phyloP scores from a whole-genome alignment of 2,113 vertebrate genomes.

The Peucedramus taeniatus region DNA sequence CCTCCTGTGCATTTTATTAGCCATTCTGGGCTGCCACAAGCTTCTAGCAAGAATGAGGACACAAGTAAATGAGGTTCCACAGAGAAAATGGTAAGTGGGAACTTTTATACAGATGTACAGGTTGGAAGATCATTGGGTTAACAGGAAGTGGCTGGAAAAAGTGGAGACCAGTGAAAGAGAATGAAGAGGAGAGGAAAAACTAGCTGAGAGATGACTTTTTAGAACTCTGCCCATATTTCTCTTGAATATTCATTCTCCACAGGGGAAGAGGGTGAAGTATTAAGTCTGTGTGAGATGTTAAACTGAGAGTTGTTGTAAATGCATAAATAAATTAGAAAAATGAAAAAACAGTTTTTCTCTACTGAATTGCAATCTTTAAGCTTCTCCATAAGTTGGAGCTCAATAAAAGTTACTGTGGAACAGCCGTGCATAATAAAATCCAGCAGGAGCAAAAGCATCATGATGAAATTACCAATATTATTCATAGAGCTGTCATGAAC shows the following conservation, averaged over 20 bases:
- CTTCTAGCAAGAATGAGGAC: not conserved
- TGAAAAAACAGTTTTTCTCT: not conserved
- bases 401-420: not conserved
- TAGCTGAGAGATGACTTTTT: not conserved
- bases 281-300: not conserved
- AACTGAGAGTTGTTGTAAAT: not conserved
- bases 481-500: conserved; percentile 39
- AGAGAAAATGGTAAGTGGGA: not conserved
- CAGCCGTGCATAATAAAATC: conserved; percentile 2
- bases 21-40: not conserved
- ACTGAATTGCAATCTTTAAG: not conserved
- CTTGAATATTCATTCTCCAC: not conserved
- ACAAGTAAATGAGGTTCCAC: not conserved
- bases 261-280: not conserved
- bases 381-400: not conserved
- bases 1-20: not conserved
- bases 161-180: not conserved
- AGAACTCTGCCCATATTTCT: not conserved
- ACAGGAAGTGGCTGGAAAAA: not conserved
- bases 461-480: conserved; percentile 35
- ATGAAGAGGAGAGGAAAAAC: not conserved
- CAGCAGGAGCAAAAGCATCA: not conserved
- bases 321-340: not conserved
- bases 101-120: not conserved
- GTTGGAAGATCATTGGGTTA: not conserved